A percentile compares a stretch with the other conserved stretches of the same genome.
phyloP scores from a whole-genome alignment of 2,113 vertebrate species.

The human (Homo sapiens) region DNA sequence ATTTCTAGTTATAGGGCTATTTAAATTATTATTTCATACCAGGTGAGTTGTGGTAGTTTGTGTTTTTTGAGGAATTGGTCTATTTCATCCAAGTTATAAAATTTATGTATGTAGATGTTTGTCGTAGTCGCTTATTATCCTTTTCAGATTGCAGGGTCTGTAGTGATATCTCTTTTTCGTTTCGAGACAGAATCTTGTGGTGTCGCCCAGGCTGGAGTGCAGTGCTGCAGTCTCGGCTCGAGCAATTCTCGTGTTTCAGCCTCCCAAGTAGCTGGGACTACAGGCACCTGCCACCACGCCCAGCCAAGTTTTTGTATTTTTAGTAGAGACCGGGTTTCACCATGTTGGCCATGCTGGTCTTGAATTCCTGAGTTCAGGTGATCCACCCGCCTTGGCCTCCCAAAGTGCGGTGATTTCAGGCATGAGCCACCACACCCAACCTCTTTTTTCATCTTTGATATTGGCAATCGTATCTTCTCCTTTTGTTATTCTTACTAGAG shows the following conservation, averaged over 20 bases:
- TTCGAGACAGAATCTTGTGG: too few species aligned
- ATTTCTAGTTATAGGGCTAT: background rate
- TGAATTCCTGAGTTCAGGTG: too few species aligned
- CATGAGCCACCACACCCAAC: fast-evolving
- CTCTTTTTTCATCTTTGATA: background rate
- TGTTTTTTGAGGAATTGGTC: background rate
- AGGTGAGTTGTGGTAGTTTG: background rate
- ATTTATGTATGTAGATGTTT: background rate
- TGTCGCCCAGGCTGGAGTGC: too few species aligned
- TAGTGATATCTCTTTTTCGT: background rate
- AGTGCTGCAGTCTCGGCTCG: too few species aligned
- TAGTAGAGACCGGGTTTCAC: too few species aligned
- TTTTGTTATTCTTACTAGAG: background rate
- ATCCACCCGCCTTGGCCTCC: too few species aligned
- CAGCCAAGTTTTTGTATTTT: too few species aligned
- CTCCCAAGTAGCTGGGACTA: too few species aligned
- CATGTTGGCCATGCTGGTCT: too few species aligned
- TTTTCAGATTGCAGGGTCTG: background rate
- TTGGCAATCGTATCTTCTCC: background rate
- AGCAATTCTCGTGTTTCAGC: too few species aligned
- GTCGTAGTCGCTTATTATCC: background rate
- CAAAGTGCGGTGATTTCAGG: too few species aligned
- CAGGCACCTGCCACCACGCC: too few species aligned
- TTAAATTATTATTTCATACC: background rate
- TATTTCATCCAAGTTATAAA: background rate